Base-by-base conservation (phyloP, 2,888 invertebrate genomes). In the Metalampra italica region DNA sequence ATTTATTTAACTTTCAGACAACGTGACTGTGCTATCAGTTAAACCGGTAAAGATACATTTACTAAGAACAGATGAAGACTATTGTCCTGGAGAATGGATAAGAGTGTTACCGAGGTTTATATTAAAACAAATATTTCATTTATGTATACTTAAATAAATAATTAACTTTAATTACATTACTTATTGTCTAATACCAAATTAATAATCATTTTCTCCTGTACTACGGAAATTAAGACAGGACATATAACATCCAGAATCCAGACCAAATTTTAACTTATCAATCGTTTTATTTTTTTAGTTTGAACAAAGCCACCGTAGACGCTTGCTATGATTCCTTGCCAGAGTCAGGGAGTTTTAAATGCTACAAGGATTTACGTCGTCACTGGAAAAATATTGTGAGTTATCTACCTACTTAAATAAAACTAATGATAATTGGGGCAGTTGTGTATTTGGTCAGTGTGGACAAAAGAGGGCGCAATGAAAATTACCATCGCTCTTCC, bases 311-410 rank as follows among this genome's bases (percentile, higher is more conserved):
- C 12, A 59, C 71, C 0, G 59, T 87, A 11, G 81, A 83, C 55
- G 78, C 84, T 14, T 62, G 59, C 54, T 62, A 54, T 43, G 72
- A 76, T 30, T 46, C 51, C 4, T 55, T 84, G 44, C 80, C 84
- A 0, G 52, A 65, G 49, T 55, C 59, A 1, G 75, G 76, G 32
- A 73, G 65, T 55, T 90, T 90, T 57, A 82, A 75, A 52, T 71
- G 66, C 37, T 90, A 86, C 55, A 86, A 87, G 60, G 90, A 90
- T 60, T 65, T 90, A 56, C 81, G 86, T 52, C 82, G 90, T 32
- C 90, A 90, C 55, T 90, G 90, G 90, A 90, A 90, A 71, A 90
- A 90, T 63, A 90, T 90, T 56, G 90, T 90, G 68, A 78, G 84
- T 65, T 41, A 14, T 15, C 34, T 11, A 34, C 11, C 3, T 34